Conservation (phyloP, 1,140 invertebrate species). For the Drosophila nigromelanica region DNA sequence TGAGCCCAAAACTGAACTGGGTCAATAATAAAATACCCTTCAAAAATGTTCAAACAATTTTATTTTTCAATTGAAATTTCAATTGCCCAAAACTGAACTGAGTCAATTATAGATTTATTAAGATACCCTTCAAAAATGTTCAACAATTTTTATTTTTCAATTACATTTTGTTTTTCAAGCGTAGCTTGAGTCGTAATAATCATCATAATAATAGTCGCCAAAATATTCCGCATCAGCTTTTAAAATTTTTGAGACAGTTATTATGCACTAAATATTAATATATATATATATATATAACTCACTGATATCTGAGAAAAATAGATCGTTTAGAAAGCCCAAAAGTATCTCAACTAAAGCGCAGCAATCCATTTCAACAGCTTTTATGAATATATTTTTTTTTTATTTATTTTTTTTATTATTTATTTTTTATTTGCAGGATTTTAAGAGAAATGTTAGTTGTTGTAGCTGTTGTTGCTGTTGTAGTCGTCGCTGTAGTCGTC, state of each 20-base stretch:
- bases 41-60: constrained; percentile 52
- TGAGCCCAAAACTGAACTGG: constrained; percentile 37
- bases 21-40: constrained; percentile 62
- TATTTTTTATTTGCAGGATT: not conserved
- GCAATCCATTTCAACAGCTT: constrained; percentile 48
- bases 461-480: too few relatives aligned
- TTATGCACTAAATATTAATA: not conserved
- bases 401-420: constrained; percentile 23
- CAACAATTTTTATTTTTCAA: constrained; percentile 53
- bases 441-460: not conserved
- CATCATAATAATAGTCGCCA: constrained; percentile 37
- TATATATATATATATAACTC: not conserved
- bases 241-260: not conserved
- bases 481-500: constrained; percentile 19
- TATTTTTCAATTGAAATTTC: constrained; percentile 57
- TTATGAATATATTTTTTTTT: constrained; percentile 4
- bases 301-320: constrained; percentile 63
- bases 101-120: constrained; percentile 67
- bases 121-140: constrained; percentile 50
- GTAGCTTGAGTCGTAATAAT: constrained; percentile 26
- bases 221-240: constrained; percentile 57
- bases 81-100: constrained; percentile 38
- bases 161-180: constrained; percentile 21
- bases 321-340: constrained; percentile 49
- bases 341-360: constrained; percentile 59